A percentile compares a stretch with the other conserved stretches of the same genome.
Evolutionary conservation across 2,797 vertebrate genomes (phyloP).

Genomic region (Botia kubotai): DNA sequence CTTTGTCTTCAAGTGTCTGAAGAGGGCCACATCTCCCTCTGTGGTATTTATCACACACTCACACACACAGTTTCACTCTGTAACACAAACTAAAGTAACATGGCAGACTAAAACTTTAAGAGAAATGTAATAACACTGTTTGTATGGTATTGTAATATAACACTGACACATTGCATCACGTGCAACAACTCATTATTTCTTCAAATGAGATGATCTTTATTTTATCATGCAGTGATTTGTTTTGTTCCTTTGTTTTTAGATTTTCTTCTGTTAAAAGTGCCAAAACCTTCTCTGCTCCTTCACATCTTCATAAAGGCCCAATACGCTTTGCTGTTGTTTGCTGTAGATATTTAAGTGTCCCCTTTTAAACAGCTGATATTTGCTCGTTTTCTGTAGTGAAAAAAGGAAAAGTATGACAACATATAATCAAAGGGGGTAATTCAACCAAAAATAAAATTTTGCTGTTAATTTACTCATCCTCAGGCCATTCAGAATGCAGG

Average conservation of each 20-base stretch:
- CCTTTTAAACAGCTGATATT: conserved; percentile 85
- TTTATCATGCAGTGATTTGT: conserved; percentile 3
- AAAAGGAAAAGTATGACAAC: conserved; percentile 18
- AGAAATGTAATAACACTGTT: conserved; percentile 68
- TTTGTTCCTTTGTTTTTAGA: conserved; percentile 55
- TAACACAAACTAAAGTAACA: conserved; percentile 27
- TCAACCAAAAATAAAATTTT: too few relatives aligned
- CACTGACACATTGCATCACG: conserved; percentile 64
- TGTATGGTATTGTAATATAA: conserved; percentile 70
- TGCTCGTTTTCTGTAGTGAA: conserved; percentile 84
- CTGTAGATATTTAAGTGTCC: conserved; percentile 5
- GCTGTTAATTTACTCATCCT: too few relatives aligned
- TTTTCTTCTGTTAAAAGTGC: conserved; percentile 79
- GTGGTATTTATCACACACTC: conserved; percentile 7
- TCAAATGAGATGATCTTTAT: conserved; percentile 50
- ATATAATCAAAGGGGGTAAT: background rate
- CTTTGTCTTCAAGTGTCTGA: conserved; percentile 23
- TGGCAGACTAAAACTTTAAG: conserved; percentile 45
- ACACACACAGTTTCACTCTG: conserved; percentile 13
- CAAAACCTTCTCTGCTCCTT: conserved; percentile 78
- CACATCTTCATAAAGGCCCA: conserved; percentile 76
- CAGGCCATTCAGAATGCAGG: too few relatives aligned
- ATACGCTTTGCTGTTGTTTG: background rate
- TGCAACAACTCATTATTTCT: background rate
- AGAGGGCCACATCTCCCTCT: conserved; percentile 1